These are phyloP conservation scores for Palythoa grandis DNA, from an alignment of 92 coral and sea anemone genomes.

Conservation along the genomic window DNA sequence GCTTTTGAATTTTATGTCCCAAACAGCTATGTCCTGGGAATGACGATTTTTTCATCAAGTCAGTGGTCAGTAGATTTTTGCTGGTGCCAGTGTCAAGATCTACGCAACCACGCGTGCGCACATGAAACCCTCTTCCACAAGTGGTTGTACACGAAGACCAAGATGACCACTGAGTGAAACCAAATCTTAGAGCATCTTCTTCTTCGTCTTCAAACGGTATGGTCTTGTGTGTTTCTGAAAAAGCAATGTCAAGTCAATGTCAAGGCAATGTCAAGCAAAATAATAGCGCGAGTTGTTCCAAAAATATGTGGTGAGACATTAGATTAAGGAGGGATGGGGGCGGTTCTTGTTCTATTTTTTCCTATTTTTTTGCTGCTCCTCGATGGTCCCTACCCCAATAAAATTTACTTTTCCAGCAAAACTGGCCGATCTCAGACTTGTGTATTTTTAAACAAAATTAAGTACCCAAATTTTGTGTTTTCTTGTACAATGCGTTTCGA, in stretches of 20 bases:
- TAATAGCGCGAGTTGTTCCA: background rate
- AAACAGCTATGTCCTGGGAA: constrained; percentile 10
- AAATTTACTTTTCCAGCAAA: no score
- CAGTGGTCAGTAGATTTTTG: background rate
- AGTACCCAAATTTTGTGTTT: no score
- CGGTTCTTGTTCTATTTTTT: no score
- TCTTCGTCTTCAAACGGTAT: background rate
- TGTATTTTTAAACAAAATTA: no score
- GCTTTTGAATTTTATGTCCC: constrained; percentile 24
- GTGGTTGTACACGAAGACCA: constrained; percentile 29
- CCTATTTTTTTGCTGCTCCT: no score
- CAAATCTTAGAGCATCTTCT: constrained; percentile 1
- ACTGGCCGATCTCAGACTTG: no score
- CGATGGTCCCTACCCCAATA: no score
- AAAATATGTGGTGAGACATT: no score
- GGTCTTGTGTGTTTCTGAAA: constrained; percentile 1
- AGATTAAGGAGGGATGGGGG: no score
- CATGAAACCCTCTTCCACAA: constrained; percentile 18
- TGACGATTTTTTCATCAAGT: background rate
- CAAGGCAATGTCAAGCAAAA: no score
- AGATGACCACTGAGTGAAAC: constrained; percentile 11
- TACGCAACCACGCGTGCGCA: constrained; percentile 36
- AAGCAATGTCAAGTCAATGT: background rate
- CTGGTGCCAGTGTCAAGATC: background rate
- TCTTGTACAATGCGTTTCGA: no score